These are phyloP conservation scores for Antechinus stuartii DNA, from an alignment of 2,113 vertebrate species.

Conservation along the genomic window DNA sequence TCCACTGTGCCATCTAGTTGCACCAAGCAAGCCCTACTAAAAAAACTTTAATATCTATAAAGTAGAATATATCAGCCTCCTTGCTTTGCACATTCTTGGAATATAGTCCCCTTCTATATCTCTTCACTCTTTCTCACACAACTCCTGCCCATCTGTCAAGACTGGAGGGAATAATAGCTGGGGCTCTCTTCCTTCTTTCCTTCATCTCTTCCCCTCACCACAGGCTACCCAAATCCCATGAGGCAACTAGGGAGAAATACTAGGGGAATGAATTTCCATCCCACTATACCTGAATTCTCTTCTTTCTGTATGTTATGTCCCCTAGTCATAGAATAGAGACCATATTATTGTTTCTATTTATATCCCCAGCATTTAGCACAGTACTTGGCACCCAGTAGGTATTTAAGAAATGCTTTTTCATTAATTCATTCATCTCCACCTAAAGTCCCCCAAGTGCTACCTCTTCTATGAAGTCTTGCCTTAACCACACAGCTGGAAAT, in stretches of 20 bases:
- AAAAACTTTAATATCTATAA: not conserved
- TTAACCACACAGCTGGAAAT: not conserved
- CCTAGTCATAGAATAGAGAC: not conserved
- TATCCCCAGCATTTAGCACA: not conserved
- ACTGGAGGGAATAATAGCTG: not conserved
- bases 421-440: not conserved
- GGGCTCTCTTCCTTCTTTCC: not conserved
- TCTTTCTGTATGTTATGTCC: not conserved
- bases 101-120: not conserved
- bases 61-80: not conserved
- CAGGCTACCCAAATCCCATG: not conserved
- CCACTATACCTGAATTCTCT: not conserved
- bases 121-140: not conserved
- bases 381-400: not conserved
- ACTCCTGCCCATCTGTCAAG: not conserved
- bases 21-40: not conserved
- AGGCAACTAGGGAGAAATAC: not conserved
- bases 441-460: not conserved
- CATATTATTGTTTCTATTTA: not conserved
- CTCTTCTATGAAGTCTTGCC: not conserved
- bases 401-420: not conserved
- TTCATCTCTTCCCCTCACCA: not conserved
- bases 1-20: not conserved
- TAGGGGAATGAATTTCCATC: not conserved
- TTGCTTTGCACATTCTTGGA: not conserved